Conservation (phyloP, 2,113 vertebrate genomes). For the Galbula dea region DNA sequence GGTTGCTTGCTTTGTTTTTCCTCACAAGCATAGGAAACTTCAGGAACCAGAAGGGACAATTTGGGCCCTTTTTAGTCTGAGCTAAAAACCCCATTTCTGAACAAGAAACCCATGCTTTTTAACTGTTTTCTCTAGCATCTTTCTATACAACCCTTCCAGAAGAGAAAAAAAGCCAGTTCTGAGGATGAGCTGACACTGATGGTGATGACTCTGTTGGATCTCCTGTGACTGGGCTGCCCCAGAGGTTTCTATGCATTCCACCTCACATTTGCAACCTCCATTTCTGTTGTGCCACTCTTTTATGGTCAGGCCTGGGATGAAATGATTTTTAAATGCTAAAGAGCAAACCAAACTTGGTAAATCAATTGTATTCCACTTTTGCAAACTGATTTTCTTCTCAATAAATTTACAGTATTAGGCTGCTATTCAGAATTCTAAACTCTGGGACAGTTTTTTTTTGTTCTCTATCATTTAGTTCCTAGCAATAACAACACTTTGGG, state of each 20-base stretch:
- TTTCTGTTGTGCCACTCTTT: slow-evolving; percentile 17
- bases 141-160: neutral
- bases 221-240: neutral
- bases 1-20: neutral
- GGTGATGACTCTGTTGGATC: too few relatives aligned
- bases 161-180: slow-evolving; percentile 4
- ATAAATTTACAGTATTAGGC: slow-evolving; percentile 58
- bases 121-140: neutral
- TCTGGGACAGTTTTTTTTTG: neutral
- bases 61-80: slow-evolving; percentile 1
- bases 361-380: slow-evolving; percentile 55
- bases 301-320: slow-evolving; percentile 8
- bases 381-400: slow-evolving; percentile 33
- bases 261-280: neutral
- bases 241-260: slow-evolving; percentile 39
- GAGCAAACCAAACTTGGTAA: neutral
- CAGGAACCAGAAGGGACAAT: neutral
- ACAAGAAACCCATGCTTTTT: neutral
- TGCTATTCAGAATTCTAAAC: slow-evolving; percentile 53
- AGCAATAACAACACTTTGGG: neutral
- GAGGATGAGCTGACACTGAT: too few relatives aligned
- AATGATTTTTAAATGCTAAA: slow-evolving; percentile 24
- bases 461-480: neutral
- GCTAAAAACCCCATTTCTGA: neutral
- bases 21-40: neutral